phyloP scores from a whole-genome alignment of 2,113 vertebrate genomes.

The Catharus fuscescens region DNA sequence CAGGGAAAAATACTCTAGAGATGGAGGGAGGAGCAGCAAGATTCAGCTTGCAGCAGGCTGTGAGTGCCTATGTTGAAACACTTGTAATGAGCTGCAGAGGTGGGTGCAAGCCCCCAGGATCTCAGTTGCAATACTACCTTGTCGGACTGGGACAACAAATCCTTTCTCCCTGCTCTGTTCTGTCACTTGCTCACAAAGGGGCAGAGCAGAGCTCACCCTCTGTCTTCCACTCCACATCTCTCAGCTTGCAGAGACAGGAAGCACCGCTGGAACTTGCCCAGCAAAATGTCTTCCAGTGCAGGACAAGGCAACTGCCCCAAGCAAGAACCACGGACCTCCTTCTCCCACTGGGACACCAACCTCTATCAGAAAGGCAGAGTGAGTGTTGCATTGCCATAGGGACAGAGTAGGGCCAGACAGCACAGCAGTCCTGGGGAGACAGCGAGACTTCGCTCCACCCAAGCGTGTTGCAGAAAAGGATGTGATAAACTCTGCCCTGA shows the following conservation, averaged over 20 bases:
- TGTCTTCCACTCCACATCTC: rapidly evolving
- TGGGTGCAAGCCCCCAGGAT: background rate
- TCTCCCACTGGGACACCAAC: background rate
- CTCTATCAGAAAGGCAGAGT: background rate
- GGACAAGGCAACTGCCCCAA: background rate
- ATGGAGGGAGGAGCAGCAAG: background rate
- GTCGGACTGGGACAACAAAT: background rate
- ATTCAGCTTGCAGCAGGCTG: background rate
- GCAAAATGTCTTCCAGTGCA: background rate
- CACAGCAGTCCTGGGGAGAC: background rate
- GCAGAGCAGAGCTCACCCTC: background rate
- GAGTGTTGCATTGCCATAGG: rapidly evolving
- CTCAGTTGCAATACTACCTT: background rate
- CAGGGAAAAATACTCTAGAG: background rate
- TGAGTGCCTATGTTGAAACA: rapidly evolving
- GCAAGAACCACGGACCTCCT: background rate
- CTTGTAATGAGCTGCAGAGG: background rate
- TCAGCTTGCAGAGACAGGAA: background rate
- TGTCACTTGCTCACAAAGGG: rapidly evolving
- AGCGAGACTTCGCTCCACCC: background rate
- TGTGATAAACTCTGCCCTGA: rapidly evolving
- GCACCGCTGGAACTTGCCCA: rapidly evolving
- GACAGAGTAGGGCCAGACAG: background rate
- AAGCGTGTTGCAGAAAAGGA: background rate
- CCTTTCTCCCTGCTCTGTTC: background rate